Evolutionary conservation across 1,140 invertebrate genomes (phyloP).

Genomic region (Tetragonula clypearis): DNA sequence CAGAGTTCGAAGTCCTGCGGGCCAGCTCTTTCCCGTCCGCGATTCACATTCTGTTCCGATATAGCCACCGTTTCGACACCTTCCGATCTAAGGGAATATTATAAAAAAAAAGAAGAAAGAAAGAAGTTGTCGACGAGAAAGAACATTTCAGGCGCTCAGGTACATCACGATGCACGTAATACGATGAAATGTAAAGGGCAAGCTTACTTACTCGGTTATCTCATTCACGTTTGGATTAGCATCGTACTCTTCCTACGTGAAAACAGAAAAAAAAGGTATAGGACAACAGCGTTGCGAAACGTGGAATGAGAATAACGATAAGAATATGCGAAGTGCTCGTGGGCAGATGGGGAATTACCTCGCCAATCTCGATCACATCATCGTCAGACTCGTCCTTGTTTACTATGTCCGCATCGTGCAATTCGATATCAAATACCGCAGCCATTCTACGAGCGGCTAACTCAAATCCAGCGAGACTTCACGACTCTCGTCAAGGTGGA

Average conservation of each 20-base stretch:
- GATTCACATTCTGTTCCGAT: constrained; percentile 94
- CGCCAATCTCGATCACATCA: constrained; percentile 92
- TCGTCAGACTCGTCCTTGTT: constrained; percentile 88
- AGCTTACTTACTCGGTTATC: constrained; percentile 88
- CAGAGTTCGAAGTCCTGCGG: constrained; percentile 97
- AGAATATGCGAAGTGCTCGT: not conserved
- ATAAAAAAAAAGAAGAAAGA: not conserved
- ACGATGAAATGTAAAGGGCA: not conserved
- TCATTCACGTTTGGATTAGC: constrained; percentile 88
- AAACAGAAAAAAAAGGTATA: constrained; percentile 67
- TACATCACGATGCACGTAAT: constrained; percentile 3
- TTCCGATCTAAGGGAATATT: constrained; percentile 83
- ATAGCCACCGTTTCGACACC: constrained; percentile 92
- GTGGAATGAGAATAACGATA: constrained; percentile 40
- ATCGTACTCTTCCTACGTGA: constrained; percentile 87
- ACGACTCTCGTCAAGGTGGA: not conserved
- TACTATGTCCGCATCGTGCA: constrained; percentile 86
- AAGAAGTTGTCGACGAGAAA: not conserved
- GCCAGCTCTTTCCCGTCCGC: constrained; percentile 90
- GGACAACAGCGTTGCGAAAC: constrained; percentile 23
- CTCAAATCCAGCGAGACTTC: constrained; percentile 8
- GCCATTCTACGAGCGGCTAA: constrained; percentile 83
- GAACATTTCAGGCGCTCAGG: not conserved
- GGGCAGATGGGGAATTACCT: constrained; percentile 82
- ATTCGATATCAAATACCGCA: constrained; percentile 93